phyloP scores from a whole-genome alignment of 2,888 invertebrate genomes.

The Drosophila neonasuta region DNA sequence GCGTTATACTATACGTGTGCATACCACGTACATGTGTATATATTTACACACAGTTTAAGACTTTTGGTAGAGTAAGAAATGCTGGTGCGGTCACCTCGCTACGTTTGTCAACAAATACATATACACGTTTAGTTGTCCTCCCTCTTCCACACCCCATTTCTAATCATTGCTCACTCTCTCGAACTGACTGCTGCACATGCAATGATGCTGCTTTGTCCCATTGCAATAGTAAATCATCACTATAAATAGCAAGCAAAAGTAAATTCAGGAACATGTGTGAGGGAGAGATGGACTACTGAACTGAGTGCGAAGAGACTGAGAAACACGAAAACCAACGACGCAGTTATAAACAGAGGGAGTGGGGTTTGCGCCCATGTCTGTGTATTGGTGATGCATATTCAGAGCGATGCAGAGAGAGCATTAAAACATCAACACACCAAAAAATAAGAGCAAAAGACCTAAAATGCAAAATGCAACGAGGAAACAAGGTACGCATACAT shows the following conservation, averaged over 20 bases:
- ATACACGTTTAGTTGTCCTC: not conserved
- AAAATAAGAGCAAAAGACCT: constrained; percentile 40
- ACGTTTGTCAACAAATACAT: constrained; percentile 44
- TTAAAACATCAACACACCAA: constrained; percentile 30
- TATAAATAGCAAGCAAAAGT: constrained; percentile 65
- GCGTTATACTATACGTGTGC: constrained; percentile 13
- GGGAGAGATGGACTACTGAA: constrained; percentile 6
- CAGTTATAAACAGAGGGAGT: constrained; percentile 40
- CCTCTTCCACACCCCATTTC: constrained; percentile 13
- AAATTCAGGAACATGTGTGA: constrained; percentile 50
- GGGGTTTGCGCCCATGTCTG: not conserved
- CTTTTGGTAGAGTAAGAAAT: constrained; percentile 29
- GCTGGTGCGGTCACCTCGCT: not conserved
- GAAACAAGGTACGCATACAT: constrained; percentile 26
- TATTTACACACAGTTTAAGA: constrained; percentile 18
- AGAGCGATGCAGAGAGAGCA: constrained; percentile 8
- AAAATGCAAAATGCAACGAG: constrained; percentile 44
- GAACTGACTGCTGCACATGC: constrained; percentile 11
- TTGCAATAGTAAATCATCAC: constrained; percentile 49
- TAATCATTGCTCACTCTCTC: constrained; percentile 2
- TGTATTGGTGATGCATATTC: constrained; percentile 23
- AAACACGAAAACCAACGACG: constrained; percentile 49
- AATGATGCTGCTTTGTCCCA: constrained; percentile 25
- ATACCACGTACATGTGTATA: constrained; percentile 2
- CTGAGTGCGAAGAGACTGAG: not conserved